Evolutionary conservation across 1,140 invertebrate genomes (phyloP).

Genomic region (Drosophila truncata): DNA sequence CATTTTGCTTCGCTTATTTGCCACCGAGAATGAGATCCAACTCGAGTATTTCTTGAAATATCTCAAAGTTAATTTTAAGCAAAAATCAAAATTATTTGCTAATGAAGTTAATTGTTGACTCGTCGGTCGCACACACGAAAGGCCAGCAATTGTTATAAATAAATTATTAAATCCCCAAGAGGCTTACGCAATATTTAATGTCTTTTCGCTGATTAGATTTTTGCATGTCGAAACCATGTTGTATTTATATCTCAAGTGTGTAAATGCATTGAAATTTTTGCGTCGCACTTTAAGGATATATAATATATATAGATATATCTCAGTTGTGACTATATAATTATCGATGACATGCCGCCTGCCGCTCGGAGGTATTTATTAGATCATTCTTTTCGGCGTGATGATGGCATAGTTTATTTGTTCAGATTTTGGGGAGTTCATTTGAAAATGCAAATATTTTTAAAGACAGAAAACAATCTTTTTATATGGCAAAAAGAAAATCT

Average conservation of each 20-base stretch:
- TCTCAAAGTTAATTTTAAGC: neutral
- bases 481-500: neutral
- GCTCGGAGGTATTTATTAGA: conserved; percentile 57
- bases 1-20: conserved; percentile 25
- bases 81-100: conserved; percentile 42
- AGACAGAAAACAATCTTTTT: conserved; percentile 19
- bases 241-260: conserved; percentile 69
- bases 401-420: conserved; percentile 67
- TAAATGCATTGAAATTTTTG: conserved; percentile 67
- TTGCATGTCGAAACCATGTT: conserved; percentile 61
- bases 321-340: conserved; percentile 64
- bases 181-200: conserved; percentile 64
- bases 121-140: conserved; percentile 6
- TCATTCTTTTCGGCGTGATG: conserved; percentile 66
- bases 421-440: conserved; percentile 12
- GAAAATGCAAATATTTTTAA: conserved; percentile 29
- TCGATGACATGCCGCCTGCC: conserved; percentile 63
- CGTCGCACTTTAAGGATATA: conserved; percentile 68
- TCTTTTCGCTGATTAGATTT: conserved; percentile 64
- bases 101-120: conserved; percentile 66
- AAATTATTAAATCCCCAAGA: conserved; percentile 54
- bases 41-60: conserved; percentile 8
- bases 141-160: conserved; percentile 43
- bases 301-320: conserved; percentile 56
- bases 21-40: neutral